phyloP scores from a whole-genome alignment of 1,140 invertebrate genomes.

The Phenacoccus solenopsis region DNA sequence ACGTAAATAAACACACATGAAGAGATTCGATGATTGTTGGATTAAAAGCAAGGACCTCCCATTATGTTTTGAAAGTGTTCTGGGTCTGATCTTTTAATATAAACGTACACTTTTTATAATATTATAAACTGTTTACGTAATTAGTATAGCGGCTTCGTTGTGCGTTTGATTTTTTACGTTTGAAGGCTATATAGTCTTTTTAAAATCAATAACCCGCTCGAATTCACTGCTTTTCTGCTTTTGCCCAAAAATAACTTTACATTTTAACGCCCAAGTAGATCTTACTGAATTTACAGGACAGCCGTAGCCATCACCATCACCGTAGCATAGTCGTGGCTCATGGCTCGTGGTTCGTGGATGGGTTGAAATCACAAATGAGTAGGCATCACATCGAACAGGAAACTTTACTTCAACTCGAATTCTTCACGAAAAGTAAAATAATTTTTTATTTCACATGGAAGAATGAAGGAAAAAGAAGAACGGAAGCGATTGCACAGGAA shows the following conservation, averaged over 20 bases:
- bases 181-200: background rate
- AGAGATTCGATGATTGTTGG: constrained; percentile 17
- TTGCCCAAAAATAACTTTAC: background rate
- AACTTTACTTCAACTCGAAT: too few species aligned
- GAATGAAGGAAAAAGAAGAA: background rate
- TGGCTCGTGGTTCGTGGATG: too few species aligned
- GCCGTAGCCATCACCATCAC: too few species aligned
- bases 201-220: background rate
- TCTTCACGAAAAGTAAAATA: too few species aligned
- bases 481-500: background rate
- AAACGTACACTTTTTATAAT: constrained; percentile 13
- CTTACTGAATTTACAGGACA: background rate
- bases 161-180: background rate
- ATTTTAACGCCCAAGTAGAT: background rate
- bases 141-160: constrained; percentile 13
- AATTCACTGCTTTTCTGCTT: background rate
- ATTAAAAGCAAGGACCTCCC: constrained; percentile 15
- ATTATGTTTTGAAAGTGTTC: constrained; percentile 14
- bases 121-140: constrained; percentile 16
- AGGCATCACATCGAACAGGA: too few species aligned
- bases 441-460: too few species aligned
- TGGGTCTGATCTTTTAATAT: constrained; percentile 16
- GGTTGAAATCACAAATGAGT: too few species aligned
- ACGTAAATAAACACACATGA: constrained; percentile 6
- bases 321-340: too few species aligned